A percentile compares a stretch with the other conserved stretches of the same genome.
These are phyloP conservation scores for Crax fasciolata DNA, from an alignment of 2,797 vertebrate genomes.

Conservation along the genomic window DNA sequence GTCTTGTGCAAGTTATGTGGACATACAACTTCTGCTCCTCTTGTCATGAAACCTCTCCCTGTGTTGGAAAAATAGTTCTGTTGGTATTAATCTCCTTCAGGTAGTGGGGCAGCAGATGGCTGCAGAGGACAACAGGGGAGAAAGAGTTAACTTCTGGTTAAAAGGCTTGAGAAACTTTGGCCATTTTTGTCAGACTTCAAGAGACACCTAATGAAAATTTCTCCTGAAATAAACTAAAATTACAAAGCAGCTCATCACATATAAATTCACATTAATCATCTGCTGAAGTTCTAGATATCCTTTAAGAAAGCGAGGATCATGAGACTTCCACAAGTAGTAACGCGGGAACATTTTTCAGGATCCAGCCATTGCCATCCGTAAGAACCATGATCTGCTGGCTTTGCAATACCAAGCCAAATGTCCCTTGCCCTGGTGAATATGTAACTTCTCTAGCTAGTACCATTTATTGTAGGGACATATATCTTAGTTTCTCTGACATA, in stretches of 20 bases:
- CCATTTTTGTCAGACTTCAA: neutral
- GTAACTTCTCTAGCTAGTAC: neutral
- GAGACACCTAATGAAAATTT: neutral
- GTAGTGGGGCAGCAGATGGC: neutral
- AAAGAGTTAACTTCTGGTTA: neutral
- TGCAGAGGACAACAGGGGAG: neutral
- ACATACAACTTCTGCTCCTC: neutral
- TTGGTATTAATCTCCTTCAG: neutral
- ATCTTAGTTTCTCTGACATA: neutral
- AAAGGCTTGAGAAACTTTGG: neutral
- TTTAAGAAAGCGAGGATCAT: neutral
- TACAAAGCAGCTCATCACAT: neutral
- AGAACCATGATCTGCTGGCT: rapidly evolving
- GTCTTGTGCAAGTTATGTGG: rapidly evolving
- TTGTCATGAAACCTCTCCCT: neutral
- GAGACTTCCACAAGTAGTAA: neutral
- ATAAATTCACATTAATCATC: neutral
- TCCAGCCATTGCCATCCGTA: neutral
- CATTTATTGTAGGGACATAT: neutral
- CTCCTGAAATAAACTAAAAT: neutral
- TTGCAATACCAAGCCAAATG: neutral
- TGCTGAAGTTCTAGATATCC: neutral
- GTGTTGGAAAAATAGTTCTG: neutral
- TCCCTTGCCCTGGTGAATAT: rapidly evolving
- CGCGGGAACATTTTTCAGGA: rapidly evolving